Percentiles rank a stretch among this genome's conserved stretches.
Evolutionary conservation across 53 echinoderm and acorn worm genomes (phyloP).

Genomic region (Holothuria leucospilota): DNA sequence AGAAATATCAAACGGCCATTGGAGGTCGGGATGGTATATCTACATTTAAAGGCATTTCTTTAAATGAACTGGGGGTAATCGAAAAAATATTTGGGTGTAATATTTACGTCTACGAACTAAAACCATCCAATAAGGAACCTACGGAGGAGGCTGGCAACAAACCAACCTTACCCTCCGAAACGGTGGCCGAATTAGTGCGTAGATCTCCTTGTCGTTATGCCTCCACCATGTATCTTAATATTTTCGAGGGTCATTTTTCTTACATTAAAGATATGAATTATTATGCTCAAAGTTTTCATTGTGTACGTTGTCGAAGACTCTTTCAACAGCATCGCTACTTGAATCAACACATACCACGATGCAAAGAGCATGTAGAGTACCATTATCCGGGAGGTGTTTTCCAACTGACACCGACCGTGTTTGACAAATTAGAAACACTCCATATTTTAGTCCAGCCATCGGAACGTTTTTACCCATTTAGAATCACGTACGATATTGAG

Average conservation of each 20-base stretch:
- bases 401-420: neutral
- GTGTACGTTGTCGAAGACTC: neutral
- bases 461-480: too few species aligned
- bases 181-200: neutral
- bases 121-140: too few species aligned
- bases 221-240: neutral
- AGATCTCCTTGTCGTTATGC: conserved; percentile 1
- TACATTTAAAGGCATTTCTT: conserved; percentile 24
- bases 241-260: neutral
- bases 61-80: conserved; percentile 1
- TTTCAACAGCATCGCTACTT: neutral
- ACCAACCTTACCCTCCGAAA: neutral
- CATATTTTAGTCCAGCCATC: too few species aligned
- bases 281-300: neutral
- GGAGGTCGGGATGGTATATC: neutral
- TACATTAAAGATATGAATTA: too few species aligned
- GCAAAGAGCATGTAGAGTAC: too few species aligned
- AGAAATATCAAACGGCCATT: neutral
- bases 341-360: neutral
- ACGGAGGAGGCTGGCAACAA: too few species aligned
- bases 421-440: neutral
- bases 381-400: neutral
- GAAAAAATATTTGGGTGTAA: too few species aligned
- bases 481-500: too few species aligned
- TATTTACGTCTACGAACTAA: conserved; percentile 27